phyloP scores from a whole-genome alignment of 1,140 invertebrate species.

The Thaumatotibia leucotreta region DNA sequence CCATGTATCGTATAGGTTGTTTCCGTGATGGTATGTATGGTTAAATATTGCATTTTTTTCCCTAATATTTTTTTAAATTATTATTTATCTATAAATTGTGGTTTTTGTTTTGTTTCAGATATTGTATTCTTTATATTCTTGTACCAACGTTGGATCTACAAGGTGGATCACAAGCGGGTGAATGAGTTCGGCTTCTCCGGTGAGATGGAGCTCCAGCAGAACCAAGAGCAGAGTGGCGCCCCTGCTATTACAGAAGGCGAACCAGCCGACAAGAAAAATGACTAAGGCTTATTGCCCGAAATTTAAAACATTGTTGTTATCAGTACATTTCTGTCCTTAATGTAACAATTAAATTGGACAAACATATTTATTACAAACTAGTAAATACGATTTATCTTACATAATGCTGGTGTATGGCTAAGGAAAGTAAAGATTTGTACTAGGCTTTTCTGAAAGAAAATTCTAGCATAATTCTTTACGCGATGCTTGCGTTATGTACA shows the following conservation, averaged over 20 bases:
- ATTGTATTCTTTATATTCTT: slow-evolving; percentile 99
- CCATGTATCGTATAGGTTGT: slow-evolving; percentile 96
- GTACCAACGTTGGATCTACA: slow-evolving; percentile 99
- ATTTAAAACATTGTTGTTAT: background rate
- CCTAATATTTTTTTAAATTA: slow-evolving; percentile 17
- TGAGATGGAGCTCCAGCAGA: slow-evolving; percentile 80
- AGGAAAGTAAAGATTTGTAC: background rate
- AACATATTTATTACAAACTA: slow-evolving; percentile 6
- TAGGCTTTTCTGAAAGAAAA: background rate
- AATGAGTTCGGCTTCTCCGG: slow-evolving; percentile 97
- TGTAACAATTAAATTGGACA: background rate
- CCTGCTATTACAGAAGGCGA: slow-evolving; percentile 50
- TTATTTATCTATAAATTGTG: slow-evolving; percentile 11
- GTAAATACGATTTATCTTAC: background rate
- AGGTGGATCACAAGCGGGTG: slow-evolving; percentile 93
- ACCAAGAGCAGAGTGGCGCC: slow-evolving; percentile 49
- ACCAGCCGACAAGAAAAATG: slow-evolving; percentile 67
- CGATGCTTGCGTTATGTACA: background rate
- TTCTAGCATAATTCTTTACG: background rate
- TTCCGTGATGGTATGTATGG: slow-evolving; percentile 91
- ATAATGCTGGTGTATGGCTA: slow-evolving; percentile 1
- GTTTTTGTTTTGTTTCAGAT: slow-evolving; percentile 80
- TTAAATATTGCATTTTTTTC: slow-evolving; percentile 14
- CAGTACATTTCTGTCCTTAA: background rate
- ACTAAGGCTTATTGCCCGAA: slow-evolving; percentile 43